Evolutionary conservation across 2,113 vertebrate genomes (phyloP), one percentile per base, ranked within the genome.

Genomic region (Hipposideros armiger): DNA sequence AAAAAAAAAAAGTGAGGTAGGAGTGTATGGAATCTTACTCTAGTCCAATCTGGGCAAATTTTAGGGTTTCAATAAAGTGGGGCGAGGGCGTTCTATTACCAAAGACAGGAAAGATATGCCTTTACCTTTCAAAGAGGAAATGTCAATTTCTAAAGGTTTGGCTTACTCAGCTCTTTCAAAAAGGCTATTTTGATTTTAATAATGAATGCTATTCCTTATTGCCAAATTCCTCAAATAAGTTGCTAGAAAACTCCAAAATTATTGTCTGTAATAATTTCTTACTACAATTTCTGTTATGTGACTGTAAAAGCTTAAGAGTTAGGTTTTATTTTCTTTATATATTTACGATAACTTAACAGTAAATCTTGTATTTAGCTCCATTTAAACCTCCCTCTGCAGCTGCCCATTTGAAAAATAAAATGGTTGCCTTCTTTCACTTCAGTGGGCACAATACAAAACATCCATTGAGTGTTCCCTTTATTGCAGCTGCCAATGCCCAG

Each of bases 391-490:
- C 98, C 97, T 97, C 97, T 98, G 98, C 98, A 99, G 99, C 99
- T 99, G 99, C 98, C 98, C 98, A 98, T 99, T 99, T 98, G 98
- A 98, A 98, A 96, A 99, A 98, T 99, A 98, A 99, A 99, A 99
- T 99, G 98, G 98, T 99, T 99, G 99, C 98, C 99, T 99, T 99
- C 98, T 99, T 98, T 98, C 98, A 98, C 98, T 98, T 98, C 98
- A 98, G 97, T 98, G 96, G 98, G 98, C 98, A 99, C 98, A 98
- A 98, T 98, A 99, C 99, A 99, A 99, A 99, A 99, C 99, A 98
- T 95, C 98, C 98, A 99, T 99, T 99, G 98, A 99, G 98, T 88
- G 89, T 97, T 97, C 89, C 98, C 98, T 99, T 99, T 98, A 98
- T 98, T 97, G 98, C 98, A 98, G 98, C 98, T 98, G 99, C 98